Conservation (phyloP, 2,888 invertebrate genomes). For the Parapristionchus giblindavisi region DNA sequence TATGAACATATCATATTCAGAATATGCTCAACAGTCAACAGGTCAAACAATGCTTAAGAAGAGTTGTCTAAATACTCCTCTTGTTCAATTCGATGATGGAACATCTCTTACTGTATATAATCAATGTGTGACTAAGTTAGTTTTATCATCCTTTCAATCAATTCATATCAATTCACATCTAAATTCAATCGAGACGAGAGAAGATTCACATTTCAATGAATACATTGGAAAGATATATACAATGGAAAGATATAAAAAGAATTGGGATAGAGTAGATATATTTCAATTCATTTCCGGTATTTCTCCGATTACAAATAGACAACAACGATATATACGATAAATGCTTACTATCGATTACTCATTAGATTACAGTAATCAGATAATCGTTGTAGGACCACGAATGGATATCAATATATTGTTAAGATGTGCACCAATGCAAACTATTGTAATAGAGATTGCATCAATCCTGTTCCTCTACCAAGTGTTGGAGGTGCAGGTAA, state of each 20-base stretch:
- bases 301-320: too few relatives aligned
- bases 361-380: not conserved
- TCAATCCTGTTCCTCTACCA: conserved; percentile 1
- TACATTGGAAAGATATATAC: too few relatives aligned
- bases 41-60: conserved; percentile 37
- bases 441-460: conserved; percentile 35
- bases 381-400: conserved; percentile 1
- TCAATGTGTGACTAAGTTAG: conserved; percentile 36
- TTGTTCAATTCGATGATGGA: conserved; percentile 37
- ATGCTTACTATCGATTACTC: too few relatives aligned
- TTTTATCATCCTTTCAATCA: not conserved
- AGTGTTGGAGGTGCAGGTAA: conserved; percentile 1
- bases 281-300: too few relatives aligned
- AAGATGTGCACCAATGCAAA: conserved; percentile 29
- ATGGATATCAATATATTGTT: conserved; percentile 15
- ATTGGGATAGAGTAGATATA: too few relatives aligned
- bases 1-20: not conserved
- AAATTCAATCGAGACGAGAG: too few relatives aligned
- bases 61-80: conserved; percentile 31
- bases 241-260: too few relatives aligned
- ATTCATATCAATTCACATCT: not conserved
- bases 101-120: conserved; percentile 30
- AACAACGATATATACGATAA: too few relatives aligned
- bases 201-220: too few relatives aligned
- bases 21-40: conserved; percentile 10